Base-by-base conservation (phyloP, 2,113 vertebrate species). In the Cyrtonyx montezumae region DNA sequence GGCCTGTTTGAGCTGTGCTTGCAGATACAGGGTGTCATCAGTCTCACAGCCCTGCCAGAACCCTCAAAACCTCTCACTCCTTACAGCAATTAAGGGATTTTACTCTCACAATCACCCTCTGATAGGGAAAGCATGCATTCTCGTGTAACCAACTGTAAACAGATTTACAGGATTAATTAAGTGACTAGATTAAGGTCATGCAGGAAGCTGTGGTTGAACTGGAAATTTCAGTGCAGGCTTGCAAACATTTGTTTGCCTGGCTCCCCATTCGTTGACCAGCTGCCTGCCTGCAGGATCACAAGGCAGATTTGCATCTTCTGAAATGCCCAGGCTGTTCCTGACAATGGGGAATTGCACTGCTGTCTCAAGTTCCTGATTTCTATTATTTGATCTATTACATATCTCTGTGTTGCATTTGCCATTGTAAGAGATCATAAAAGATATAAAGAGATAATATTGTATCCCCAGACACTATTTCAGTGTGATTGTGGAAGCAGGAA, bases 141-240 rank as follows among this genome's bases (percentile, higher is more conserved):
- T 78, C 56, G 30, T 68, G 85, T 58, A 26, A 58, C 69, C 69
- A 56, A 13, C 62, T 65, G 43, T 46, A 90, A 95, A 84, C 66
- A 95, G 62, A 79, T 75, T 90, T 23, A 48, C 1, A 10, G 92
- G 77, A 73, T 90, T 88, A 49, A 71, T 71, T 75, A 49, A 90
- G 59, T 5, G 88, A 20, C 62, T 88, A 43, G 22, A 56, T 20
- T 48, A 58, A 76, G 70, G 70, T 79, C 62, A 16, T 22, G 53
- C 77, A 90, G 96, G 91, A 90, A 94, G 83, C 83, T 96, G 95
- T 84, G 92, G 80, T 12, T 76, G 74, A 58, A 20, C 66, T 73
- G 84, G 91, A 82, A 87, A 43, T 73, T 75, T 43, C 3, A 40
- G 32, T 7, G 43, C 15, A 9, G 58, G 37, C 20, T 53, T 73